Base-by-base conservation (phyloP, 2,888 invertebrate species). In the Cantharis lateralis region DNA sequence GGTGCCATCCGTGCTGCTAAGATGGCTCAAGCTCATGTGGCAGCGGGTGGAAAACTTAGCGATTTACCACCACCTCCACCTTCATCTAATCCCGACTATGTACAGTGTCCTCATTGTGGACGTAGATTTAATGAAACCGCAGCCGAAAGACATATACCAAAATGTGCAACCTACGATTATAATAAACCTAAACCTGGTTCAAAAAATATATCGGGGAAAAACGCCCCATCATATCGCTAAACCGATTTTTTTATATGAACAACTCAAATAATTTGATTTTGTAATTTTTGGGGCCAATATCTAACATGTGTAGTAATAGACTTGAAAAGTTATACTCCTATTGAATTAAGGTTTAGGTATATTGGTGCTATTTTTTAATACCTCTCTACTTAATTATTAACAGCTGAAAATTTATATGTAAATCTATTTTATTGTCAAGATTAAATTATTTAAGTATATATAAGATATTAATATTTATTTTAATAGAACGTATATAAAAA, bases 41-140 rank as follows among this genome's bases (percentile, higher is more conserved):
- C 94, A 4, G 93, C 92, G 7, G 98, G 98, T 70, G 97, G 96
- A 80, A 96, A 96, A 85, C 87, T 97, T 48, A 93, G 94, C 77
- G 96, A 97, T 87, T 90, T 98, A 68, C 96, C 96, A 0, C 97
- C 97, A 0, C 97, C 97, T 0, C 96, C 97, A 1, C 95, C 96
- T 0, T 93, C 95, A 0, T 94, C 95, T 86, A 97, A 95, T 86
- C 95, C 96, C 0, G 96, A 98, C 89, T 97, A 97, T 89, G 91
- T 96, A 18, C 93, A 93, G 84, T 98, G 98, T 85, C 97, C 97
- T 0, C 94, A 96, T 89, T 98, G 98, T 88, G 90, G 90, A 26
- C 91, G 97, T 0, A 93, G 94, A 83, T 98, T 98, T 90, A 96
- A 95, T 89, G 91, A 94, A 84, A 89, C 90, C 0, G 96, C 96